Evolutionary conservation across 2,888 invertebrate species (phyloP), one percentile per base, ranked within the genome.

Genomic region (Sesamia inferens): DNA sequence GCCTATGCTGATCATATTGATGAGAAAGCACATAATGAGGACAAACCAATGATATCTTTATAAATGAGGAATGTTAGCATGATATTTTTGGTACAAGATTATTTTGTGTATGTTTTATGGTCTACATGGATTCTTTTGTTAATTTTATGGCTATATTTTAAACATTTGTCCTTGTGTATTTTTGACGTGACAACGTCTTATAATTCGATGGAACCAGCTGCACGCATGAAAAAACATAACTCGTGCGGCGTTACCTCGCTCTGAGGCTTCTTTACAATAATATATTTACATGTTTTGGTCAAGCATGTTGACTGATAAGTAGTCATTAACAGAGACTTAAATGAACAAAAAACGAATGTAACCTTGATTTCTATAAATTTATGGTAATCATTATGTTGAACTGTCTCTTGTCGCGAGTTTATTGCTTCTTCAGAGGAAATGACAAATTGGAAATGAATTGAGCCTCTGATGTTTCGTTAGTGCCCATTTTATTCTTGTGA

Each of bases 101-200:
- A 39, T 68, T 54, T 39, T 14, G 5, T 22, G 13, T 47, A 68
- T 68, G n/a, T n/a, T n/a, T n/a, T n/a, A n/a, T n/a, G n/a, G n/a
- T n/a, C n/a, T n/a, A n/a, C n/a, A n/a, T n/a, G n/a, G n/a, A n/a
- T n/a, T n/a, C n/a, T n/a, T n/a, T 47, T 68, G 22, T 14, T 44
- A 4, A 51, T 76, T 63, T 44, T 44, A 14, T 11, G 0, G 8
- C 1, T n/a, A 47, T n/a, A 57, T 66, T 76, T 31, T 42, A 10
- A 14, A 0, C 0, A 44, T 24, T 57, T 63, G 47, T 67, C 24
- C 24, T 67, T 39, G 67, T 39, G 66, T 0, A 48, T 22, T 77
- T 39, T 57, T 39, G 4, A 7, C 31, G 31, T 31, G 31, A 31
- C 31, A 31, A 31, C n/a, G n/a, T n/a, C 31, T 31, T 31, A 31